Percentiles rank a stretch among this genome's conserved stretches.
Evolutionary conservation across 2,113 vertebrate genomes (phyloP).

Genomic region (Zosterops borbonicus): DNA sequence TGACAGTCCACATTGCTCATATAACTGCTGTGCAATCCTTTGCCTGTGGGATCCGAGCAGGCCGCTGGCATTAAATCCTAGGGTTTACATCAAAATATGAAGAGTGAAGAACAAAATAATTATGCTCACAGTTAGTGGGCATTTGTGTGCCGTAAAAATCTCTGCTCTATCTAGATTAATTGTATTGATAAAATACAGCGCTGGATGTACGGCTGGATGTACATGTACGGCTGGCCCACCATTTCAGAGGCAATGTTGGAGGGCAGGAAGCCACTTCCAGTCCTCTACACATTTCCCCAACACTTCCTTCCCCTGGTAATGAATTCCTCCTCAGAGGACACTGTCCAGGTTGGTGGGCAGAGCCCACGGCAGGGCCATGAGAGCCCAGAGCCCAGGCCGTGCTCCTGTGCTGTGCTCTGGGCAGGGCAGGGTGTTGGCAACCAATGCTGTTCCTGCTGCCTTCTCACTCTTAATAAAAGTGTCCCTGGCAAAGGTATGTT

Average conservation of each 20-base stretch:
- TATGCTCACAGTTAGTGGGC: background rate
- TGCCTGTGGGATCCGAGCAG: background rate
- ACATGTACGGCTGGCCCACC: rapidly evolving
- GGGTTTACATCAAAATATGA: rapidly evolving
- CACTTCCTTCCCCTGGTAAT: background rate
- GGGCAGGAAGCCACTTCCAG: background rate
- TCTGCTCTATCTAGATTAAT: rapidly evolving
- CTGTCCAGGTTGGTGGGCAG: background rate
- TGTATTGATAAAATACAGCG: background rate
- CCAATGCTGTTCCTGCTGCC: background rate
- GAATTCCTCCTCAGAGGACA: background rate
- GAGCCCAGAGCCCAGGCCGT: background rate
- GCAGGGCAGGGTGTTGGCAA: background rate
- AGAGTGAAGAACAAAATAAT: background rate
- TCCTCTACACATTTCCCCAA: background rate
- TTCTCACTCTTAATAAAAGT: background rate
- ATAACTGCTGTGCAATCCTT: no score
- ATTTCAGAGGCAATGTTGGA: rapidly evolving
- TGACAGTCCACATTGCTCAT: rapidly evolving
- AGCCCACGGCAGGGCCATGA: background rate
- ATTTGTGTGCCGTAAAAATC: background rate
- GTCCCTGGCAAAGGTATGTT: background rate
- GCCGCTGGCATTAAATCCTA: background rate
- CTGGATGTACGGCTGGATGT: no score
- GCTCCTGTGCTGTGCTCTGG: background rate